phyloP scores from a whole-genome alignment of 2,113 vertebrate species.

The Mastomys coucha region DNA sequence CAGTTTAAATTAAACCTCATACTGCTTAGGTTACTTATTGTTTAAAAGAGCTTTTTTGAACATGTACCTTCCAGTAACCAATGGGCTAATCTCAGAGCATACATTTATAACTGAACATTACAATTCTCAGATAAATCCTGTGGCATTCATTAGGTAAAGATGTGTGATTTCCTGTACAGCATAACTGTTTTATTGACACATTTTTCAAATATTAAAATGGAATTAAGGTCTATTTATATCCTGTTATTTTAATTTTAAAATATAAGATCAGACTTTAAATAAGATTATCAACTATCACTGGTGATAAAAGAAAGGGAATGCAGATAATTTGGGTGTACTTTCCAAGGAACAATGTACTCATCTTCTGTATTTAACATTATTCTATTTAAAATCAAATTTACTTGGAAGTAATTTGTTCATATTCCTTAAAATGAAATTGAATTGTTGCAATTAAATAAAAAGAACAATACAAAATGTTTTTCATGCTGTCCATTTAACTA shows the following conservation, averaged over 20 bases:
- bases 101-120: slow-evolving; percentile 69
- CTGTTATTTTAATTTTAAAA: slow-evolving; percentile 36
- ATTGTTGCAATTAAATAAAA: slow-evolving; percentile 43
- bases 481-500: slow-evolving; percentile 12
- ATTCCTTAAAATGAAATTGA: not conserved
- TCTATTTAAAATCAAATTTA: slow-evolving; percentile 48
- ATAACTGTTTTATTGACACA: slow-evolving; percentile 44
- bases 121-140: slow-evolving; percentile 68
- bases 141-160: slow-evolving; percentile 58
- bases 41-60: slow-evolving; percentile 74
- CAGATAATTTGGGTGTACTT: not conserved
- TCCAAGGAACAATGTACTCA: not conserved
- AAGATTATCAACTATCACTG: not conserved
- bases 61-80: slow-evolving; percentile 79
- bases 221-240: slow-evolving; percentile 4
- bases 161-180: slow-evolving; percentile 50
- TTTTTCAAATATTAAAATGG: slow-evolving; percentile 56
- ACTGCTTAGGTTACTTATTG: slow-evolving; percentile 75
- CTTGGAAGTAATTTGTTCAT: slow-evolving; percentile 8
- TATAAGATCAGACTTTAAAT: slow-evolving; percentile 52
- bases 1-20: slow-evolving; percentile 74
- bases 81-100: slow-evolving; percentile 79
- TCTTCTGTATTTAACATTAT: not conserved
- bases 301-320: not conserved
- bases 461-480: slow-evolving; percentile 15